Evolutionary conservation across 2,888 invertebrate species (phyloP), one percentile per base, ranked within the genome.

Genomic region (Pyralis farinalis): DNA sequence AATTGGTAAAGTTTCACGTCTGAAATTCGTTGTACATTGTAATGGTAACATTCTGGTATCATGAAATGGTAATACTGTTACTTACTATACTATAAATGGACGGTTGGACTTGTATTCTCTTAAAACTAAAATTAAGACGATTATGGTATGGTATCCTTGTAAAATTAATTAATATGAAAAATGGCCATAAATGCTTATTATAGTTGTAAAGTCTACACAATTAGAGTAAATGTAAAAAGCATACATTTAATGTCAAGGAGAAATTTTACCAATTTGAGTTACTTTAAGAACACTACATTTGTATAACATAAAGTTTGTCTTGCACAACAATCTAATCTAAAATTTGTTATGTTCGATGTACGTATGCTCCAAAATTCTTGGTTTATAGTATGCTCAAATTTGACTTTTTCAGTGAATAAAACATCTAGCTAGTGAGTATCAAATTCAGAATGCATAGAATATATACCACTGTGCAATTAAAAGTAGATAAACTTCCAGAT

Each of bases 121-220:
- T 31, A 11, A 12, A 3, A 30, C 11, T 12, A 12, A 6, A 8
- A 31, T 31, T 27, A 40, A 33, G 1, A 6, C 8, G 25, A 6
- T 31, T 40, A 12, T 46, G n/a, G n/a, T n/a, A n/a, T n/a, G n/a
- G 25, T 27, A 21, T 27, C 12, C 31, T 49, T 49, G 40, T 46
- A 39, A 51, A 38, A 39, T 49, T 16, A 44, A 41, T 33, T 9
- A 55, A 67, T 82, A 73, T 79, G 82, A 76, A 68, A 60, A 64
- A 82, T 80, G 81, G 80, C 80, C 68, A 63, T 75, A 63, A 67
- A 58, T 63, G 64, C 58, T 60, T 62, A n/a, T n/a, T n/a, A 59
- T 28, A 49, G 12, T 34, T 25, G 7, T 29, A 43, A 48, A 42
- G 16, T 39, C 22, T 12, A 37, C 20, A 31, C 20, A 21, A 22